These are phyloP conservation scores for Vidua chalybeata DNA, from an alignment of 2,113 vertebrate species.

Conservation along the genomic window DNA sequence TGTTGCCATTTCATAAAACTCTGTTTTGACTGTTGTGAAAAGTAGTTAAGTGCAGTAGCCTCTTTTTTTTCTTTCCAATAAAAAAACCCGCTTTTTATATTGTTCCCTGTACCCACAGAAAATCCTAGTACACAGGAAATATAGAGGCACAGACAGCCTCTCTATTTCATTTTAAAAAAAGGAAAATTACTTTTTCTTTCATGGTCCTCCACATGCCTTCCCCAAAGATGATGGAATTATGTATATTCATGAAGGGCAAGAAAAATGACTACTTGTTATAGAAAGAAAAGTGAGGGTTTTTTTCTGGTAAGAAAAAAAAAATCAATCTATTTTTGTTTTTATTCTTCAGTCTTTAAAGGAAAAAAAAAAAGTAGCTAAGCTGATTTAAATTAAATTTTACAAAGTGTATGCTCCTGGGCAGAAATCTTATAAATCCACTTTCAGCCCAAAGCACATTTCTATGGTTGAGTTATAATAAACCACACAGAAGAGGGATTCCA, in stretches of 20 bases:
- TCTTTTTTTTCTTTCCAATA: not conserved
- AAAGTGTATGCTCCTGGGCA: constrained; percentile 39
- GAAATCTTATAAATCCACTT: constrained; percentile 57
- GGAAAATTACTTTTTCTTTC: not conserved
- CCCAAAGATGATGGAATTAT: not conserved
- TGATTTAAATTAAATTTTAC: constrained; percentile 72
- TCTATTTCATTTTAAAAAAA: not conserved
- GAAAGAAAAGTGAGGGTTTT: not conserved
- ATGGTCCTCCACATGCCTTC: not conserved
- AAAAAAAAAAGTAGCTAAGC: constrained; percentile 25
- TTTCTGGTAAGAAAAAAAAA: not conserved
- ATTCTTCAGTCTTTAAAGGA: not conserved
- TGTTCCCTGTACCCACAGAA: not conserved
- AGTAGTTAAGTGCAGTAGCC: not conserved
- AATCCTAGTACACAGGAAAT: not conserved
- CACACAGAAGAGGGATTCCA: constrained; percentile 43
- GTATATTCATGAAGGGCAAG: not conserved
- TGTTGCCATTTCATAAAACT: not conserved
- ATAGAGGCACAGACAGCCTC: not conserved
- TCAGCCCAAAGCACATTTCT: constrained; percentile 61
- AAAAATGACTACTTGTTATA: not conserved
- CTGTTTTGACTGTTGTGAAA: not conserved
- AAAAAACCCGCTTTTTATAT: not conserved
- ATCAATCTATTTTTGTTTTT: constrained; percentile 6
- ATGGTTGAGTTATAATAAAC: constrained; percentile 46